Base-by-base conservation (phyloP, 2,888 invertebrate species). In the Perizoma affinitatum region DNA sequence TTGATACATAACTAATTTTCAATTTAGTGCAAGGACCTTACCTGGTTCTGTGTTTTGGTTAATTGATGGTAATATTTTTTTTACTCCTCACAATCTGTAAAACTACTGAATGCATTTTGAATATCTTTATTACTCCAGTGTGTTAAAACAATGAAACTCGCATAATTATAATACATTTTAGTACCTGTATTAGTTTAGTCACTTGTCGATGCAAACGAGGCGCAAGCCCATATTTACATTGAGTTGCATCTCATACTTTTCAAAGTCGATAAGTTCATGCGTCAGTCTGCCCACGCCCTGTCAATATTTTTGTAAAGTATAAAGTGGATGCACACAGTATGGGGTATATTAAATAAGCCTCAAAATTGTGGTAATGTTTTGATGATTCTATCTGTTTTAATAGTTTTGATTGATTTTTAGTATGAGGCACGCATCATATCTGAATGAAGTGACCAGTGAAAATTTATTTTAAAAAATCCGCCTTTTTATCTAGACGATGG, bases 281-380 rank as follows among this genome's bases (percentile, higher is more conserved):
- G 70, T 71, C 68, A 69, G 54, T 57, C 67, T 60, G 61, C 75
- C 75, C 74, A 76, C 78, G 72, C 65, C 50, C 48, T 72, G 73
- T 72, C 72, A 70, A 52, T 60, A n/a, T 51, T 35, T 62, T 69
- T 67, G 68, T 69, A 65, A 68, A 64, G 7, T 42, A 62, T 56
- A 57, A 65, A 67, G 59, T 63, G 61, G 51, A 58, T 64, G 58
- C 48, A 54, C 68, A 43, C 65, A 61, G 54, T 63, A 58, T 63
- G 62, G 58, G 66, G 62, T 57, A 53, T 61, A 60, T 60, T 62
- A 58, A 64, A 57, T n/a, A 47, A 57, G 52, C 61, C 44, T 51
- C 56, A 58, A 53, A 53, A 22, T 44, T 49, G 50, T 41, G 52
- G 45, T 46, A 51, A 45, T 50, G 34, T 52, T 33, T 59, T 42